Percentiles rank a stretch among this genome's conserved stretches.
These are phyloP conservation scores for Lagopus muta DNA, from an alignment of 2,113 vertebrate genomes.

Conservation along the genomic window DNA sequence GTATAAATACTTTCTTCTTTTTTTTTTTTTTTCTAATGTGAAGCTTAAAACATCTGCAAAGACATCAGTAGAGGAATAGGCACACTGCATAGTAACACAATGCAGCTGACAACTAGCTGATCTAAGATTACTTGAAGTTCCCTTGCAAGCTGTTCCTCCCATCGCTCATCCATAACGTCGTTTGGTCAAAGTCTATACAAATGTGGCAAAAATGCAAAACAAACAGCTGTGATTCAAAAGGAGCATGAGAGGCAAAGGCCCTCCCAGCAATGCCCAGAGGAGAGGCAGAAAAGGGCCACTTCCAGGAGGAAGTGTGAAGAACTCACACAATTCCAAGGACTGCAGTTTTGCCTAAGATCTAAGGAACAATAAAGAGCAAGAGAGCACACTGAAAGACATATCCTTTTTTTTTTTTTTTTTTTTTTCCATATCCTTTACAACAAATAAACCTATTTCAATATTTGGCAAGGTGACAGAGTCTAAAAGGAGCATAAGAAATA, in stretches of 20 bases:
- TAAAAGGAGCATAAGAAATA: slow-evolving; percentile 69
- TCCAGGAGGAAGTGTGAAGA: slow-evolving; percentile 9
- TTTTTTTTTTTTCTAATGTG: neutral
- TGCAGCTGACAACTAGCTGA: neutral
- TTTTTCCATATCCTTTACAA: slow-evolving; percentile 39
- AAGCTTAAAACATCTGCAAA: slow-evolving; percentile 39
- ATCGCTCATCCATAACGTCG: neutral
- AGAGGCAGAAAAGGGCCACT: neutral
- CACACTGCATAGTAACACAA: neutral
- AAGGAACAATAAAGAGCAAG: slow-evolving; percentile 37
- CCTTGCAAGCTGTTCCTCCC: neutral
- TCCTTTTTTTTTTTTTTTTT: neutral
- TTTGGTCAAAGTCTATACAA: slow-evolving; percentile 15
- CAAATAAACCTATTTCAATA: slow-evolving; percentile 71
- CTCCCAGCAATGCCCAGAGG: neutral
- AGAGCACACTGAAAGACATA: slow-evolving; percentile 6
- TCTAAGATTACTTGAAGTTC: slow-evolving; percentile 5
- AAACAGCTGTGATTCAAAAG: neutral
- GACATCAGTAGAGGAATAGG: slow-evolving; percentile 22
- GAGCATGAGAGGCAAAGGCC: neutral
- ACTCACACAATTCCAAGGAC: neutral
- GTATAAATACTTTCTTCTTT: neutral
- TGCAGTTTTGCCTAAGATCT: slow-evolving; percentile 21
- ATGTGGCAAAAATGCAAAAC: neutral
- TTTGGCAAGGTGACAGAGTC: slow-evolving; percentile 67